Evolutionary conservation across 2,113 vertebrate species (phyloP).

Genomic region (Ceyx margarethae): DNA sequence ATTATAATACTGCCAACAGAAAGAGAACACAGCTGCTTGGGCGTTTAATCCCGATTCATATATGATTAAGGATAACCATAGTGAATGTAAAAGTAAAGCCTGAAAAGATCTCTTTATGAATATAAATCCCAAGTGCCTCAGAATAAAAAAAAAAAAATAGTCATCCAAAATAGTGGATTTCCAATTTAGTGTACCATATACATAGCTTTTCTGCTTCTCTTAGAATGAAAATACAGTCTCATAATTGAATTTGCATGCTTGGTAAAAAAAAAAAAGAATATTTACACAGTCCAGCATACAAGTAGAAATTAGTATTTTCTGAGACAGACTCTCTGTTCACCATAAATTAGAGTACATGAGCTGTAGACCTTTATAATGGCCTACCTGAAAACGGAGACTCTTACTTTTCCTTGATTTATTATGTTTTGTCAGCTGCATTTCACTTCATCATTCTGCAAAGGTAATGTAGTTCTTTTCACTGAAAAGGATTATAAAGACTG

Average conservation of each 20-base stretch:
- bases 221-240: conserved; percentile 1
- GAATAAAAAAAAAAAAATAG: background rate
- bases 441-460: conserved; percentile 73
- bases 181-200: background rate
- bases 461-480: conserved; percentile 58
- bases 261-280: background rate
- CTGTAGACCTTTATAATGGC: background rate
- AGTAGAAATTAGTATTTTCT: conserved; percentile 19
- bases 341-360: conserved; percentile 16
- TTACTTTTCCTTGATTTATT: conserved; percentile 64
- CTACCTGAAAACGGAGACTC: conserved; percentile 24
- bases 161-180: background rate
- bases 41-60: background rate
- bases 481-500: conserved; percentile 58
- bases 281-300: background rate
- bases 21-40: conserved; percentile 16
- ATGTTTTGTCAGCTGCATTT: conserved; percentile 76
- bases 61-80: conserved; percentile 4
- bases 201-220: conserved; percentile 3
- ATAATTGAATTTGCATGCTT: conserved; percentile 24
- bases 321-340: background rate
- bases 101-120: background rate
- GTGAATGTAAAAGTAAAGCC: background rate
- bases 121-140: background rate
- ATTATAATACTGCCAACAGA: background rate